Evolutionary conservation across 2,888 invertebrate genomes (phyloP), one percentile per base, ranked within the genome.

Genomic region (Sinopyrophorus schimmeli): DNA sequence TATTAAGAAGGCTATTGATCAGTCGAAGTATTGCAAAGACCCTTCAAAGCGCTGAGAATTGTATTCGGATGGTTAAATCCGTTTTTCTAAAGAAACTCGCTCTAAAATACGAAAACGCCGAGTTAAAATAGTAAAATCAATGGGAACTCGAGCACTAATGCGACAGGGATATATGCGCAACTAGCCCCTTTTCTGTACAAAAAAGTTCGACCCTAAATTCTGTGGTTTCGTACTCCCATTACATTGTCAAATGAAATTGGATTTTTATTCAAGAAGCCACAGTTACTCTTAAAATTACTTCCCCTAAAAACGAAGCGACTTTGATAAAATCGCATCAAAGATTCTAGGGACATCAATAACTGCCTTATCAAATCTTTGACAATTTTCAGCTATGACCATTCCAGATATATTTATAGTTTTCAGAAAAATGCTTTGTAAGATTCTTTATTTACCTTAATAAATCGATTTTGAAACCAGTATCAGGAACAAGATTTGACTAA

Each of bases 101-200:
- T 28, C 40, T 34, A 40, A 48, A 52, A 51, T 41, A 28, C 46
- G 37, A 39, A 48, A 34, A 49, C 38, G 28, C 34, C 27, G 40
- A 48, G 35, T 50, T 55, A 41, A 47, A 55, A 55, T 48, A 51
- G 57, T 55, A 53, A 52, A 58, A 55, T 55, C 57, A 52, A 58
- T 55, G 53, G 53, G 38, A 57, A 47, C 44, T 40, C 39, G 30
- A 47, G 43, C 48, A 50, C 53, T 58, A 58, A 58, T 58, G 55
- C 53, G 57, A 58, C 57, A 55, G 46, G 44, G 57, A 58, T 58
- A 55, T 58, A 58, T 58, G 53, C 44, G 55, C 47, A 54, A 58
- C 55, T 55, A 48, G 53, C 55, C 57, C 55, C 49, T 55, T 58
- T 58, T 48, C 46, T 58, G 57, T 57, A 55, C 44, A 48, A 54